These are phyloP conservation scores for Coregonus sp. DNA, from an alignment of 2,797 vertebrate genomes.

Conservation along the genomic window DNA sequence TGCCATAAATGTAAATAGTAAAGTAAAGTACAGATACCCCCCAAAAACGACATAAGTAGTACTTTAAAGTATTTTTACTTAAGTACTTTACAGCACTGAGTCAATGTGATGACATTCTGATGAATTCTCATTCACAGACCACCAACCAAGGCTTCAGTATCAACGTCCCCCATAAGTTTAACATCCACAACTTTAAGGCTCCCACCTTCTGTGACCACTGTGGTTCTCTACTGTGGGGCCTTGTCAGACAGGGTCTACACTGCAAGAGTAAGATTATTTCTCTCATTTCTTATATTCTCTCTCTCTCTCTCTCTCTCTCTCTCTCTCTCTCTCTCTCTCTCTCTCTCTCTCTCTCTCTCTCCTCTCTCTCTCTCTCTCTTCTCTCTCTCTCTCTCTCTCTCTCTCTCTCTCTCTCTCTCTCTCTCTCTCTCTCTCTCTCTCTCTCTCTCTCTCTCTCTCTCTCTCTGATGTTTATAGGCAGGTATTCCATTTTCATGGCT, in stretches of 20 bases:
- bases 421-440: conserved; percentile 58
- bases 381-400: too few species aligned
- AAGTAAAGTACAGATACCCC: too few species aligned
- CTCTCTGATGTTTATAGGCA: background rate
- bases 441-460: background rate
- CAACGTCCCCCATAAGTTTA: conserved; percentile 96
- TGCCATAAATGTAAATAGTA: too few species aligned
- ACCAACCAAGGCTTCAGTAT: conserved; percentile 91
- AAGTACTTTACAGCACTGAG: too few species aligned
- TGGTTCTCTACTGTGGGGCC: conserved; percentile 93
- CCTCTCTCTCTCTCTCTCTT: too few species aligned
- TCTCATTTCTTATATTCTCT: too few species aligned
- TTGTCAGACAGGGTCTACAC: conserved; percentile 91
- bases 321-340: background rate
- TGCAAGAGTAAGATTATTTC: conserved; percentile 87
- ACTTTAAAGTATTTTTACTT: too few species aligned
- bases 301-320: too few species aligned
- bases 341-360: too few species aligned
- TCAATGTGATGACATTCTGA: background rate
- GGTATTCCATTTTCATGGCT: background rate
- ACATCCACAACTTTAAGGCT: conserved; percentile 91
- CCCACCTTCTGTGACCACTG: conserved; percentile 97
- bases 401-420: conserved; percentile 27
- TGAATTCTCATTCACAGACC: conserved; percentile 67
- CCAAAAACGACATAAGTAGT: too few species aligned